Evolutionary conservation across 2,113 vertebrate species (phyloP).

Genomic region (Crotalus tigris): DNA sequence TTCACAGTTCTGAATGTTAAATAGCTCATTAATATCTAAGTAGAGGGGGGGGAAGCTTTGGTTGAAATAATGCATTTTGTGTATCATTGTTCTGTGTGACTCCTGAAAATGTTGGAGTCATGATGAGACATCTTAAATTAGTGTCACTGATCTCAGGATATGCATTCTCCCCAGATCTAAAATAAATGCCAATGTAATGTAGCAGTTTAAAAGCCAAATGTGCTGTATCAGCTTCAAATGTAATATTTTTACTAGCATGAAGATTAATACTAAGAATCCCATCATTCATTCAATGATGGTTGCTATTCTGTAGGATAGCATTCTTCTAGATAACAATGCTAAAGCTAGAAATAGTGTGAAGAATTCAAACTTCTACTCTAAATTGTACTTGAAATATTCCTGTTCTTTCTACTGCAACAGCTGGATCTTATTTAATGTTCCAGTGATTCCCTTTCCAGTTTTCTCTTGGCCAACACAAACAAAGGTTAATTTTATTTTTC

Average conservation of each 20-base stretch:
- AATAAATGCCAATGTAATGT: not conserved
- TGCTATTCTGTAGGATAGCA: not conserved
- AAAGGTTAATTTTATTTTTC: rapidly evolving
- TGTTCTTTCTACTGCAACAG: not conserved
- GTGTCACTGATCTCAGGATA: not conserved
- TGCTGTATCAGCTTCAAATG: not conserved
- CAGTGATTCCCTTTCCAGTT: not conserved
- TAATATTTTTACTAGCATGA: not conserved
- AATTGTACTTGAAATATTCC: not conserved
- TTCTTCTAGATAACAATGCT: conserved; percentile 1
- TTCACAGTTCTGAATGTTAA: not conserved
- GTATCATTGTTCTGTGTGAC: not conserved
- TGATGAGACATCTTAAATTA: not conserved
- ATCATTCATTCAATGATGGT: not conserved
- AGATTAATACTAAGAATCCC: not conserved
- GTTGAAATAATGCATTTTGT: not conserved
- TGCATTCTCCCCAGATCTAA: not conserved
- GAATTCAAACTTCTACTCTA: rapidly evolving
- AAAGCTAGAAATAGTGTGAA: not conserved
- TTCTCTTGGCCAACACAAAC: not conserved
- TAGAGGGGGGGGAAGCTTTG: not conserved
- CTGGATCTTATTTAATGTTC: not conserved
- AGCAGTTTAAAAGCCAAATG: not conserved
- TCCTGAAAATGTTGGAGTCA: not conserved
- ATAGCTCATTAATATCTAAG: not conserved